A percentile compares a stretch with the other conserved stretches of the same genome.
Evolutionary conservation across 2,113 vertebrate species (phyloP).

Genomic region (Pyxicephalus adspersus): DNA sequence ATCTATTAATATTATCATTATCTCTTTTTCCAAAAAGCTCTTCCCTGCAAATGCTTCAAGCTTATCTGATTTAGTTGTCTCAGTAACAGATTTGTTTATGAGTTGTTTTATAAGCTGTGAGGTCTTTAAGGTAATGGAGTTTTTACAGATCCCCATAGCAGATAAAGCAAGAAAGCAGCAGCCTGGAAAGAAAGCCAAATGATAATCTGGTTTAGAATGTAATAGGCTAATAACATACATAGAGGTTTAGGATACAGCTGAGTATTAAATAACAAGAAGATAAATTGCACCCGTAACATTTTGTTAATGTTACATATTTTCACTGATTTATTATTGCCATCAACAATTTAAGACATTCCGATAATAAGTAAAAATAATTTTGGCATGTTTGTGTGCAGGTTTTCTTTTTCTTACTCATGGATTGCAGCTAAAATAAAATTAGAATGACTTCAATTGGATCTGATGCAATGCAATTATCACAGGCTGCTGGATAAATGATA

Average conservation of each 20-base stretch:
- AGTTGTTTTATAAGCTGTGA: conserved; percentile 18
- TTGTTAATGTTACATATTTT: conserved; percentile 4
- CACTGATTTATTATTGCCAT: background rate
- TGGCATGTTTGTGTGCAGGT: background rate
- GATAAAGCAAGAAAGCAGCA: conserved; percentile 10
- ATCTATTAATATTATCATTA: background rate
- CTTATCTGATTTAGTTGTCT: background rate
- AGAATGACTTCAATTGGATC: conserved; percentile 30
- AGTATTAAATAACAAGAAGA: conserved; percentile 5
- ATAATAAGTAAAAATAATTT: conserved; percentile 7
- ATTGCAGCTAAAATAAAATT: conserved; percentile 1
- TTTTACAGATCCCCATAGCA: conserved; percentile 9
- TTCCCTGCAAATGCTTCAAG: background rate
- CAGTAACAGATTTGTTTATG: background rate
- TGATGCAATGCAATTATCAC: conserved; percentile 43
- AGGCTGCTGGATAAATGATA: conserved; percentile 34
- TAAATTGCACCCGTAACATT: background rate
- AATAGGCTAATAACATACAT: conserved; percentile 33
- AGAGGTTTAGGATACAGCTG: background rate
- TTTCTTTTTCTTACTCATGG: background rate
- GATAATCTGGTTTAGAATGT: background rate
- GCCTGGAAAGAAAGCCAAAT: conserved; percentile 14
- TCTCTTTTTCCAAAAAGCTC: background rate
- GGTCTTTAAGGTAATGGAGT: conserved; percentile 9
- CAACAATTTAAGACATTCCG: background rate